Conservation (phyloP, 2,113 vertebrate species). For the Mobula hypostoma region DNA sequence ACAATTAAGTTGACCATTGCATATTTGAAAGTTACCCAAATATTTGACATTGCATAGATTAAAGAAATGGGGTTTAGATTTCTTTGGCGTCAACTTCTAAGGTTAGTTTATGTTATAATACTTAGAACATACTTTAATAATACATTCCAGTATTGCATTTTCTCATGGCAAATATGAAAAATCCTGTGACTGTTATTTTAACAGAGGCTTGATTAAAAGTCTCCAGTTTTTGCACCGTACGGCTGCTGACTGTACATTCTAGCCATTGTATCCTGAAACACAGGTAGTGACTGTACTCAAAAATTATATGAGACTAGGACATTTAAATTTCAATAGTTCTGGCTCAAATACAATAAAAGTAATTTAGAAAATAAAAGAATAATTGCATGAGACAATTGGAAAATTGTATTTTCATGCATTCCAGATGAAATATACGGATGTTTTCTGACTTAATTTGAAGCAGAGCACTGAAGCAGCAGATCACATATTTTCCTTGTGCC, state of each 20-base stretch:
- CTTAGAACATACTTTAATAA: not conserved
- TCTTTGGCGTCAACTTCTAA: not conserved
- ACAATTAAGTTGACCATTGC: not conserved
- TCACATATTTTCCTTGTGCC: not conserved
- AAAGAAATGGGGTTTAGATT: not conserved
- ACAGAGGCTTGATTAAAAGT: not conserved
- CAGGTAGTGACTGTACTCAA: not conserved
- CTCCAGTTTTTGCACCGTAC: not conserved
- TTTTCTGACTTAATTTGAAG: constrained; percentile 7
- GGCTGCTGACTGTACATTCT: not conserved
- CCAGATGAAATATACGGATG: not conserved
- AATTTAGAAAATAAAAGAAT: not conserved
- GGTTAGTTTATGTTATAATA: not conserved
- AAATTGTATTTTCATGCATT: not conserved
- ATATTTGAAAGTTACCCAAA: not conserved
- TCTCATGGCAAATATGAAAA: not conserved
- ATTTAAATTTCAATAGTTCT: not conserved
- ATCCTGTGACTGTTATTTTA: not conserved
- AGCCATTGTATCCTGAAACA: not conserved
- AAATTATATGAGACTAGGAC: not conserved
- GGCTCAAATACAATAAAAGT: not conserved
- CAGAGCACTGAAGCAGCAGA: not conserved
- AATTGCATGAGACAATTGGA: not conserved
- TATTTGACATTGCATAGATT: not conserved
- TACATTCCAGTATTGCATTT: not conserved